A percentile compares a stretch with the other conserved stretches of the same genome.
Evolutionary conservation across 2,797 vertebrate species (phyloP).

Genomic region (Syndactyla subalaris): DNA sequence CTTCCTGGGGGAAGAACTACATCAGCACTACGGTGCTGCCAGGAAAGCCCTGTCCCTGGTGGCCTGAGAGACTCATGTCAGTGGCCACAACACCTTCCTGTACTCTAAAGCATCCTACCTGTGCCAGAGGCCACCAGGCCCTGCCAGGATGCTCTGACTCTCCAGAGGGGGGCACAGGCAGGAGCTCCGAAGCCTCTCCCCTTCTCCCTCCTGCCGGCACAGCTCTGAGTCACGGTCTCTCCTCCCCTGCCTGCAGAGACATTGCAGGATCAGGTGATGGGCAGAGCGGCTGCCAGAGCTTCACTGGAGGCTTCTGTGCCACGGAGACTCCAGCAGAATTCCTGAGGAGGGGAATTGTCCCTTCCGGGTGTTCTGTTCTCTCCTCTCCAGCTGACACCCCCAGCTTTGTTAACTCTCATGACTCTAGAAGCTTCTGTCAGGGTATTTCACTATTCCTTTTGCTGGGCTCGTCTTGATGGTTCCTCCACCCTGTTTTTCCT

Average conservation of each 20-base stretch:
- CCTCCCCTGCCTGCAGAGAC: background rate
- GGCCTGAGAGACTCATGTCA: background rate
- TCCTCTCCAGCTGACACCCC: background rate
- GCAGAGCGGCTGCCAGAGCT: background rate
- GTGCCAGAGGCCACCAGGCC: background rate
- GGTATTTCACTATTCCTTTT: background rate
- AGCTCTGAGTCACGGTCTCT: background rate
- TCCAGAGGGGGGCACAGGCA: accelerated
- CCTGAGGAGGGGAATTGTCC: background rate
- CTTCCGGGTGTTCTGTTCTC: background rate
- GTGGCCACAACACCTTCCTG: background rate
- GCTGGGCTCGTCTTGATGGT: background rate
- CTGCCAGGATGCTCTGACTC: background rate
- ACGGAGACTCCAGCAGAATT: background rate
- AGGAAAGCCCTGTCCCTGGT: background rate
- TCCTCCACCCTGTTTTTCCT: background rate
- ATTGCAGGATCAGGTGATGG: background rate
- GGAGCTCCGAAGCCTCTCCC: background rate
- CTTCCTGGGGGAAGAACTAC: background rate
- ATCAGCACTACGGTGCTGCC: background rate
- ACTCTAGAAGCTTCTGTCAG: background rate
- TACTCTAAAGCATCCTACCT: accelerated
- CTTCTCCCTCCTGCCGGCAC: background rate
- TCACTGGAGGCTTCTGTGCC: background rate
- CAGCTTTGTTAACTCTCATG: background rate